These are phyloP conservation scores for Bombus sibiricus DNA, from an alignment of 1,140 invertebrate genomes.

Conservation along the genomic window DNA sequence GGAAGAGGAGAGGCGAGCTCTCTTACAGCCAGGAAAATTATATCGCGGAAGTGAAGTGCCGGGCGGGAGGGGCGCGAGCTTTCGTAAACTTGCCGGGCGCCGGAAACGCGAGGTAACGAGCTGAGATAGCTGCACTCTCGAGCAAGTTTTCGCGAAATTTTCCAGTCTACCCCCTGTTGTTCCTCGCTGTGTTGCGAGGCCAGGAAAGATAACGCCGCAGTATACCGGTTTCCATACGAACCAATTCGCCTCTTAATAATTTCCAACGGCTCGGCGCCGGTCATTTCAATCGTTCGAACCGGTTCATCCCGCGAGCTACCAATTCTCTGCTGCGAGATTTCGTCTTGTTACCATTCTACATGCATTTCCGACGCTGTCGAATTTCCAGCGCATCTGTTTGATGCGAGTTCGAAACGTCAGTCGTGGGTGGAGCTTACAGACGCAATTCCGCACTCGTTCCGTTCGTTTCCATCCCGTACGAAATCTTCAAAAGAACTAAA, in stretches of 20 bases:
- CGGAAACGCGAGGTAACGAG: constrained; percentile 66
- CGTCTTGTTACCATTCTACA: not conserved
- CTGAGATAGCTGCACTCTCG: constrained; percentile 56
- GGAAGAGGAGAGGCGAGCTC: constrained; percentile 25
- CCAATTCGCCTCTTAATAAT: not conserved
- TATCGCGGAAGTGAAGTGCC: constrained; percentile 57
- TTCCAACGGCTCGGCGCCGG: not conserved
- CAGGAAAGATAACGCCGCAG: constrained; percentile 52
- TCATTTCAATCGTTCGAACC: not conserved
- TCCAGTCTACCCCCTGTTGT: constrained; percentile 38
- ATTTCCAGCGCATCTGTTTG: not conserved
- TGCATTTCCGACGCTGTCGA: not conserved
- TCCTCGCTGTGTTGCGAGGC: constrained; percentile 11
- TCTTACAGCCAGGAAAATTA: constrained; percentile 61
- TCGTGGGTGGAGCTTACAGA: not conserved
- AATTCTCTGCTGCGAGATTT: not conserved
- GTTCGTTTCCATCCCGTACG: too few relatives aligned
- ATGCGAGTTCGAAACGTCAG: not conserved
- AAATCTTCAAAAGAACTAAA: too few relatives aligned
- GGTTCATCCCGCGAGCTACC: constrained; percentile 6
- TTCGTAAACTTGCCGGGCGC: constrained; percentile 52
- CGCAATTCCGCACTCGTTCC: not conserved
- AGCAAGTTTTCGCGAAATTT: constrained; percentile 63
- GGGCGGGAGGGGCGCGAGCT: constrained; percentile 33
- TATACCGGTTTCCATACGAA: not conserved